Conservation (phyloP, 2,113 vertebrate species). For the Stomatorhinus ivindoensis region DNA sequence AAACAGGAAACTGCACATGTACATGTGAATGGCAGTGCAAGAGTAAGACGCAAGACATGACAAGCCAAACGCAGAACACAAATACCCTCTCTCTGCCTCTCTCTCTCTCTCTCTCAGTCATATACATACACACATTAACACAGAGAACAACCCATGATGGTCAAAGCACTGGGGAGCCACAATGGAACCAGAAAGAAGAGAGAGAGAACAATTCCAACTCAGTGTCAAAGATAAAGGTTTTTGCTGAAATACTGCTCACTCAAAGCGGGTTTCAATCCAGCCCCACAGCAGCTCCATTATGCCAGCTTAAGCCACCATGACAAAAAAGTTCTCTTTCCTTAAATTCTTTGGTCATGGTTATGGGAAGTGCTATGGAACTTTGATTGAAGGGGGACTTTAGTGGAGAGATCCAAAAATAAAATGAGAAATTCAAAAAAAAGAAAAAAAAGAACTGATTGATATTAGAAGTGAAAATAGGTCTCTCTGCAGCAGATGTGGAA, state of each 20-base stretch:
- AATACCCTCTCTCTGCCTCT: neutral
- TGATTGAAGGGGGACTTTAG: neutral
- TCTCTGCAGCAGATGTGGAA: neutral
- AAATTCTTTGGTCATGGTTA: neutral
- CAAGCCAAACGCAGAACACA: slow-evolving; percentile 27
- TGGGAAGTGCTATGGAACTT: neutral
- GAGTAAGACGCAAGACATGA: slow-evolving; percentile 25
- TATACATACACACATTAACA: neutral
- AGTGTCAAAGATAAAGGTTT: neutral
- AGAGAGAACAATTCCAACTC: neutral
- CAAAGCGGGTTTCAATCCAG: neutral
- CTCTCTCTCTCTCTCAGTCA: neutral
- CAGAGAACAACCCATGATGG: neutral
- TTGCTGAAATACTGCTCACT: neutral
- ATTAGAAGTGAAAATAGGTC: neutral
- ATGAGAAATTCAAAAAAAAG: slow-evolving; percentile 5
- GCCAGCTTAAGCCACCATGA: neutral
- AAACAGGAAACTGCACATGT: slow-evolving; percentile 47
- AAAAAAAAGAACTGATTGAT: neutral
- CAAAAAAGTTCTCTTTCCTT: neutral
- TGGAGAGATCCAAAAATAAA: neutral
- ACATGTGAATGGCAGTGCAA: slow-evolving; percentile 47
- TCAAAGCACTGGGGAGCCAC: neutral
- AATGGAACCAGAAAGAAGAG: slow-evolving; percentile 13
- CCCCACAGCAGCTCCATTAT: neutral